Evolutionary conservation across 2,797 vertebrate genomes (phyloP).

Genomic region (Neopelma chrysocephalum): DNA sequence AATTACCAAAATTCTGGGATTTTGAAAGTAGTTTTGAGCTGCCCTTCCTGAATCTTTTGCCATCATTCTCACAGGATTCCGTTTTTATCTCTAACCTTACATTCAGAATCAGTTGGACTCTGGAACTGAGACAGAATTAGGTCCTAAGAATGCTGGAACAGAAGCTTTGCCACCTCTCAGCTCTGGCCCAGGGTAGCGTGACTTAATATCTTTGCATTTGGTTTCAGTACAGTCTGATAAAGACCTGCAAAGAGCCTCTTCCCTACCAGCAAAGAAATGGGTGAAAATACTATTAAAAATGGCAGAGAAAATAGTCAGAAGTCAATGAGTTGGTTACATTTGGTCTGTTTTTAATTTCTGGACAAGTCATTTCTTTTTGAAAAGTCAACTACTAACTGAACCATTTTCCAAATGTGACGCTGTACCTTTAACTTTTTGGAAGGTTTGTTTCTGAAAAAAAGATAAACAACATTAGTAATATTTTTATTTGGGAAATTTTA

Average conservation of each 20-base stretch:
- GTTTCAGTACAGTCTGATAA: background rate
- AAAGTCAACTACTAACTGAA: background rate
- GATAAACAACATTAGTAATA: background rate
- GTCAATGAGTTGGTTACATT: background rate
- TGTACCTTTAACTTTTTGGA: background rate
- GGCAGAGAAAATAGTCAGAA: background rate
- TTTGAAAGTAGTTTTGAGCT: background rate
- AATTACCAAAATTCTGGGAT: background rate
- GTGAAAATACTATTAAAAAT: background rate
- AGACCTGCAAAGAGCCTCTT: background rate
- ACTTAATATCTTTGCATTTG: background rate
- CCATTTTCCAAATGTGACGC: background rate
- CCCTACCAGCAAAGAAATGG: background rate
- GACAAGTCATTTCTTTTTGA: background rate
- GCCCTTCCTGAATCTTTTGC: background rate
- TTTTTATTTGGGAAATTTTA: conserved; percentile 5
- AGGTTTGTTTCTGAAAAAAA: background rate
- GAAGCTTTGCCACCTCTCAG: background rate
- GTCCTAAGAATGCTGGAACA: background rate
- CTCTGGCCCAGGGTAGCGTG: background rate
- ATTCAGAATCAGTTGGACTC: rapidly evolving
- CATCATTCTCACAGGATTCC: background rate
- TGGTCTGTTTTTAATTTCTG: background rate
- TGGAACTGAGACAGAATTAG: background rate
- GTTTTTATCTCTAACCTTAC: background rate